Base-by-base conservation (phyloP, 2,113 vertebrate species). In the Struthio camelus region DNA sequence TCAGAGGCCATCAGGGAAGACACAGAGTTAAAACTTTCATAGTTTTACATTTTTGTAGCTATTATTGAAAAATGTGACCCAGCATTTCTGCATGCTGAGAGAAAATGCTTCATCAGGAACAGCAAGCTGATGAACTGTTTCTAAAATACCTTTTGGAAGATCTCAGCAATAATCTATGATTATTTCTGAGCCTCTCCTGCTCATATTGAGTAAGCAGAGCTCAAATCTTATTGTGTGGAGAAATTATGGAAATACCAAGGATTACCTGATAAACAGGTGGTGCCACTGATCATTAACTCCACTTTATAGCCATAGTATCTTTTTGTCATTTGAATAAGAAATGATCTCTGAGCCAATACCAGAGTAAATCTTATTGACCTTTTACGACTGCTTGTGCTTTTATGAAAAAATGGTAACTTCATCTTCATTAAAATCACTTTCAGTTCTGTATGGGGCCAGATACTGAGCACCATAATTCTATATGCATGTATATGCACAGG, bases 161-260 rank as follows among this genome's bases (percentile, higher is more conserved):
- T 72, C 44, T 90, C n/a, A 34, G 36, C 64, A 82, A 64, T 80
- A 89, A 89, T 82, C 32, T 80, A 8, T 91, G 75, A 80, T 87
- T 90, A 56, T 76, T 94, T 94, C 82, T 90, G 67, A 90, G 61
- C 54, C 83, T 38, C 75, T 4, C 2, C 70, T 80, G 71, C 86
- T 83, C 40, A 20, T 34, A 38, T 80, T 93, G 87, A 84, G 30
- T 86, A 56, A 75, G 54, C 1, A 5, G 73, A 90, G 58, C 50
- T 86, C 24, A 64, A 67, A 69, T 92, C 32, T 92, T 76, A 67
- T 32, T 93, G 75, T 65, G n/a, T n/a, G 42, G 82, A 56, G 58
- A 77, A 93, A 89, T 95, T 76, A 88, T 30, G 54, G 93, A 96
- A 97, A 95, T 96, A 89, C 50, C 71, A 91, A 22, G 9, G 62